phyloP scores from a whole-genome alignment of 2,888 invertebrate genomes.

The Fragum sueziense region DNA sequence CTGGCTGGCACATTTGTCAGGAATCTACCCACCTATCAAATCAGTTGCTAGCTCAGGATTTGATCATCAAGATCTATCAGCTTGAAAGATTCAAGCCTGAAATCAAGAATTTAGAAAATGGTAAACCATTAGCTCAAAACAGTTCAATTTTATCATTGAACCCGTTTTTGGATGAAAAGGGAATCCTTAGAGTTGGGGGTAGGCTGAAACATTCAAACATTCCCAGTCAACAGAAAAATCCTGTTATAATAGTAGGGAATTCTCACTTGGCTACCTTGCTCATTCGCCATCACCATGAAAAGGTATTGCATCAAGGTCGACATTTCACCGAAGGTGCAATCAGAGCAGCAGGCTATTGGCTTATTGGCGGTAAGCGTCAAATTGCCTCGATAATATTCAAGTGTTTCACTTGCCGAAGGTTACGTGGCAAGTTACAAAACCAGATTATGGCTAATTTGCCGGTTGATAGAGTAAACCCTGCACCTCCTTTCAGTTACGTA shows the following conservation, averaged over 20 bases:
- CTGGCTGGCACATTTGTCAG: slow-evolving; percentile 29
- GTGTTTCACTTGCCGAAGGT: too few species aligned
- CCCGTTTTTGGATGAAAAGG: slow-evolving; percentile 45
- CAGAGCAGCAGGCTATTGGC: slow-evolving; percentile 47
- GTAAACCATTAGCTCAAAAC: not conserved
- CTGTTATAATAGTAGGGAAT: slow-evolving; percentile 43
- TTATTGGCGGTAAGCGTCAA: slow-evolving; percentile 28
- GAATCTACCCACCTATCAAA: not conserved
- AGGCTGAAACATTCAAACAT: slow-evolving; percentile 18
- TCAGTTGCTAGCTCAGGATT: slow-evolving; percentile 11
- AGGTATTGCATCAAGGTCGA: slow-evolving; percentile 50
- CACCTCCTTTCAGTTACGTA: too few species aligned
- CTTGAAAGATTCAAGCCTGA: slow-evolving; percentile 24
- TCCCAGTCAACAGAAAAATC: slow-evolving; percentile 24
- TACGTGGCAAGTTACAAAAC: too few species aligned
- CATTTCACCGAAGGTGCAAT: slow-evolving; percentile 51
- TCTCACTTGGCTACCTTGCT: slow-evolving; percentile 40
- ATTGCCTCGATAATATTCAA: slow-evolving; percentile 31
- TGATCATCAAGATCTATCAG: slow-evolving; percentile 35
- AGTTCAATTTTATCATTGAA: slow-evolving; percentile 30
- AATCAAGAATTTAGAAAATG: slow-evolving; percentile 11
- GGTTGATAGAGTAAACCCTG: too few species aligned
- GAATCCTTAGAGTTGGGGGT: slow-evolving; percentile 51
- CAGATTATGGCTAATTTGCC: too few species aligned
- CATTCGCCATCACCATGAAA: slow-evolving; percentile 40